Conservation (phyloP, 2,888 invertebrate genomes). For the Tetranychus truncatus region DNA sequence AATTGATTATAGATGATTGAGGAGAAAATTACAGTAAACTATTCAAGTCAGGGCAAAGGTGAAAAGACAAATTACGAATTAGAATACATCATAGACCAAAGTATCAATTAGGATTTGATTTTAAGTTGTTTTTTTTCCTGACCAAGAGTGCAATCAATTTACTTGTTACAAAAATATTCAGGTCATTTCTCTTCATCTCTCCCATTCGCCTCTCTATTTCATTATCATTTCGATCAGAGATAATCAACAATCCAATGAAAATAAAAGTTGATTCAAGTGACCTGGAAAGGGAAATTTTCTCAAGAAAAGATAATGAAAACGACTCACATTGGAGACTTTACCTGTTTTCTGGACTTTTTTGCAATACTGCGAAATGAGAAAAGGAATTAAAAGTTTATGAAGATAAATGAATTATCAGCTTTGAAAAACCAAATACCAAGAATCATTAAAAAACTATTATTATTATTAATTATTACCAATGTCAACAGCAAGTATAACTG, state of each 20-base stretch:
- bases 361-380: neutral
- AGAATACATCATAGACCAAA: neutral
- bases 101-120: neutral
- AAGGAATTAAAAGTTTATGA: neutral
- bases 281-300: neutral
- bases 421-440: neutral
- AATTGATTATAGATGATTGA: constrained; percentile 1
- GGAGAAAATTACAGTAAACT: neutral
- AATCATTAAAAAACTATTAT: neutral
- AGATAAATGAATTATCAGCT: neutral
- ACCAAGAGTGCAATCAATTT: neutral
- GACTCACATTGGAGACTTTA: neutral
- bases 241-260: neutral
- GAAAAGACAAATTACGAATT: neutral
- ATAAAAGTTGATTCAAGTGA: neutral
- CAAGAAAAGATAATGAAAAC: neutral
- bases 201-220: neutral
- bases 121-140: neutral
- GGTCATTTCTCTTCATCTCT: neutral
- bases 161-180: neutral
- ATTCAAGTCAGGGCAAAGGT: neutral
- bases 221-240: neutral
- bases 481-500: neutral
- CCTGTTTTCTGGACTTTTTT: neutral
- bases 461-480: constrained; percentile 1